Percentiles rank a stretch among this genome's conserved stretches.
These are phyloP conservation scores for Sparidentex hasta DNA, from an alignment of 2,797 vertebrate species.

Conservation along the genomic window DNA sequence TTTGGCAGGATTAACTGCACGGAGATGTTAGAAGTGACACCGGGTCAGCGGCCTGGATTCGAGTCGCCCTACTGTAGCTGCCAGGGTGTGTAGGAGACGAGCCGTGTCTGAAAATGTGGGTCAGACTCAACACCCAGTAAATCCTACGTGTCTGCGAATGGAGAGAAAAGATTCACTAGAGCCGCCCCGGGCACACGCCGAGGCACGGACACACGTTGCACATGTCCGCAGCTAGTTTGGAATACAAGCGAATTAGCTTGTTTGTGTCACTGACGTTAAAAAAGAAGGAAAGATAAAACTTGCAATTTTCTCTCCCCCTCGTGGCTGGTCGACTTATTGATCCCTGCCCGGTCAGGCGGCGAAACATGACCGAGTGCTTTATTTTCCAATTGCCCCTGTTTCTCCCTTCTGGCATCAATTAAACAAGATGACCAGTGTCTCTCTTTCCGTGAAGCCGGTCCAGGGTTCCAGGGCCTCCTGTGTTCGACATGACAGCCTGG, in stretches of 20 bases:
- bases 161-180: slow-evolving; percentile 26
- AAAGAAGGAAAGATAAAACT: background rate
- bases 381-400: slow-evolving; percentile 11
- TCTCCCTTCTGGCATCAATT: slow-evolving; percentile 19
- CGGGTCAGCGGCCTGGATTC: slow-evolving; percentile 42
- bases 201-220: background rate
- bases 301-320: background rate
- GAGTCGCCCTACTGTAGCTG: slow-evolving; percentile 23
- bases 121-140: slow-evolving; percentile 61
- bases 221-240: background rate
- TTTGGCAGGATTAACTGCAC: slow-evolving; percentile 35
- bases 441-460: background rate
- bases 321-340: slow-evolving; percentile 19
- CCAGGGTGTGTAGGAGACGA: slow-evolving; percentile 37
- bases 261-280: background rate
- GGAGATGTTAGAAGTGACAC: slow-evolving; percentile 36
- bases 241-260: background rate
- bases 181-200: background rate
- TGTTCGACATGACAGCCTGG: slow-evolving; percentile 40
- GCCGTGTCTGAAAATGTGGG: slow-evolving; percentile 63
- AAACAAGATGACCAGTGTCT: slow-evolving; percentile 32
- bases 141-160: slow-evolving; percentile 6
- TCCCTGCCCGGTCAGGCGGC: slow-evolving; percentile 9
- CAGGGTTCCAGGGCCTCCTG: slow-evolving; percentile 3
- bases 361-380: slow-evolving; percentile 14